Conservation (phyloP, 2,797 vertebrate genomes). For the Percopsis omiscomaycus region DNA sequence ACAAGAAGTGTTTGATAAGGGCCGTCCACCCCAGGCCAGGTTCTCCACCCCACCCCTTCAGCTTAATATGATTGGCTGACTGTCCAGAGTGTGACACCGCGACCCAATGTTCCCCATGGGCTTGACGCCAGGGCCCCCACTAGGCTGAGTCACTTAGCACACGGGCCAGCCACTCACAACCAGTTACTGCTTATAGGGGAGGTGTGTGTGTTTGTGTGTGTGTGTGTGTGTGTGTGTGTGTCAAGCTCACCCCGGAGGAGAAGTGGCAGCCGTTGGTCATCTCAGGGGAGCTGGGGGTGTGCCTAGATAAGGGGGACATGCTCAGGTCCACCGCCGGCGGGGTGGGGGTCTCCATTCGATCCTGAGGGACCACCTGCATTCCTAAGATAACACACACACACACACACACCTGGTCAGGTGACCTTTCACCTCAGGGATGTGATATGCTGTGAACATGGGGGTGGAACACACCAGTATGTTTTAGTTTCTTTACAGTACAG, state of each 20-base stretch:
- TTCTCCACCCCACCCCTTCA: constrained; percentile 29
- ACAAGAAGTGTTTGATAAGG: constrained; percentile 71
- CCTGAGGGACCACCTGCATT: constrained; percentile 78
- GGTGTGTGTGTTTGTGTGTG: constrained; percentile 13
- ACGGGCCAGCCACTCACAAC: too few species aligned
- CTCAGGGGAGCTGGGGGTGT: constrained; percentile 81
- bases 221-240: constrained; percentile 5
- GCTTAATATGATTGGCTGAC: constrained; percentile 44
- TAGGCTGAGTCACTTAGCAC: constrained; percentile 29
- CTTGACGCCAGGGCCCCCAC: constrained; percentile 35
- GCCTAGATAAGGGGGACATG: constrained; percentile 85
- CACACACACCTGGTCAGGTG: constrained; percentile 30
- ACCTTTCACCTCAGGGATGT: constrained; percentile 3
- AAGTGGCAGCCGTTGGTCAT: constrained; percentile 80
- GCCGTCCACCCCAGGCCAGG: constrained; percentile 2
- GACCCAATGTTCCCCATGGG: constrained; percentile 43
- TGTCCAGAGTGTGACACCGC: constrained; percentile 38
- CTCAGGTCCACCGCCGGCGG: constrained; percentile 89
- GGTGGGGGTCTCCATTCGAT: constrained; percentile 80
- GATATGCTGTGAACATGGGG: neutral
- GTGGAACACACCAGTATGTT: neutral
- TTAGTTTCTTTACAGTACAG: too few species aligned
- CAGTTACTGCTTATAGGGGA: constrained; percentile 6
- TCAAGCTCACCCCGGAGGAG: constrained; percentile 80
- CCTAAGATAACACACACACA: constrained; percentile 59